Evolutionary conservation across 2,797 vertebrate species (phyloP).

Genomic region (Anguilla marmorata): DNA sequence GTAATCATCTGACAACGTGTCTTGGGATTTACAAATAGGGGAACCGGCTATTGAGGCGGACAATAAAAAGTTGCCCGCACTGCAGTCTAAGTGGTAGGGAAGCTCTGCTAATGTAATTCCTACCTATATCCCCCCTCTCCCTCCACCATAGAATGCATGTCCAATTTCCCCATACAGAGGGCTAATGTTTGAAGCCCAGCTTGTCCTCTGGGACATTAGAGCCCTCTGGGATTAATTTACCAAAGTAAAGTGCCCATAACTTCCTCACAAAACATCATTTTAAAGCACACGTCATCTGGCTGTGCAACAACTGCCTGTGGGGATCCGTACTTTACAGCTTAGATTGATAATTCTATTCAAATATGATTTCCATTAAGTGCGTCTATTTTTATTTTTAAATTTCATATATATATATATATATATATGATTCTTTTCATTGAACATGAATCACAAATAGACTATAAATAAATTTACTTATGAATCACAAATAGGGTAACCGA

Average conservation of each 20-base stretch:
- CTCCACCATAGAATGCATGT: not conserved
- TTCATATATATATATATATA: not conserved
- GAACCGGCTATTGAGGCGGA: too few relatives aligned
- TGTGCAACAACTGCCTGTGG: not conserved
- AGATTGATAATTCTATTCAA: not conserved
- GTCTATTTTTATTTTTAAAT: not conserved
- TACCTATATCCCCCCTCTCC: not conserved
- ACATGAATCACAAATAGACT: not conserved
- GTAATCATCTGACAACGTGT: not conserved
- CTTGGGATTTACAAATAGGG: too few relatives aligned
- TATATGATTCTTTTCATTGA: not conserved
- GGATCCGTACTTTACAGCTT: not conserved
- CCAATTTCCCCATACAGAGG: not conserved
- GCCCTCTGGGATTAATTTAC: not conserved
- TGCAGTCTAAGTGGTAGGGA: not conserved
- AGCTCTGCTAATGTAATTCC: not conserved
- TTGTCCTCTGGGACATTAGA: not conserved
- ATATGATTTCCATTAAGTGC: not conserved
- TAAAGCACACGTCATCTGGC: not conserved
- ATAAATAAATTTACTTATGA: not conserved
- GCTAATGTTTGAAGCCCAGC: not conserved
- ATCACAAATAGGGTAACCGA: not conserved
- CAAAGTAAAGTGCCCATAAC: not conserved
- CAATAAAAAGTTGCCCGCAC: too few relatives aligned
- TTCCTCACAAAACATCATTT: not conserved